Conservation (phyloP, 2,797 vertebrate species). For the Hippoglossus hippoglossus region DNA sequence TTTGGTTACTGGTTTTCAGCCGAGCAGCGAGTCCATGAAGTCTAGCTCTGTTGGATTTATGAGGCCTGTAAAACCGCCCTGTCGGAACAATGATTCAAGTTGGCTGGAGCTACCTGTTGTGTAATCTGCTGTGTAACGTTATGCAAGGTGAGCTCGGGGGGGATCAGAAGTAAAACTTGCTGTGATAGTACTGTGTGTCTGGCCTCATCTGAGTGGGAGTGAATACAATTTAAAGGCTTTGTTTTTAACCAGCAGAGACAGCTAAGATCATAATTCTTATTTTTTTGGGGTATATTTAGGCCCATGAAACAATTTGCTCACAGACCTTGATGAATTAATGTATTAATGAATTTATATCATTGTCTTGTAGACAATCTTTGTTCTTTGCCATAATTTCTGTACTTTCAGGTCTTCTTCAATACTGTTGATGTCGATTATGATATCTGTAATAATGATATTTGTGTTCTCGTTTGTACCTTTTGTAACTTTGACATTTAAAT, state of each 20-base stretch:
- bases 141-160: slow-evolving; percentile 61
- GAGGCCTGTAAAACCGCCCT: slow-evolving; percentile 27
- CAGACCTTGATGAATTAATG: background rate
- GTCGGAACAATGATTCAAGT: slow-evolving; percentile 17
- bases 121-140: slow-evolving; percentile 49
- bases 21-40: slow-evolving; percentile 2
- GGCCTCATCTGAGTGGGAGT: slow-evolving; percentile 23
- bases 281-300: slow-evolving; percentile 1
- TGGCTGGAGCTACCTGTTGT: slow-evolving; percentile 49
- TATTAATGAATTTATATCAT: background rate
- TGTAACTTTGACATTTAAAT: background rate
- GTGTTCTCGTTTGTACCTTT: no score
- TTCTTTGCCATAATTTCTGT: background rate
- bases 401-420: background rate
- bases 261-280: background rate
- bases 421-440: background rate
- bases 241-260: slow-evolving; percentile 11
- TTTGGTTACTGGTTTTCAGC: slow-evolving; percentile 17
- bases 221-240: slow-evolving; percentile 11
- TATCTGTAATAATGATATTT: background rate
- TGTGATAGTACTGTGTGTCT: slow-evolving; percentile 15
- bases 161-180: slow-evolving; percentile 26
- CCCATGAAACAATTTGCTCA: background rate
- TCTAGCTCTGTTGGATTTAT: slow-evolving; percentile 30
- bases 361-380: background rate